These are phyloP conservation scores for Petrolisthes manimaculis DNA, from an alignment of 2,888 invertebrate species.

Conservation along the genomic window DNA sequence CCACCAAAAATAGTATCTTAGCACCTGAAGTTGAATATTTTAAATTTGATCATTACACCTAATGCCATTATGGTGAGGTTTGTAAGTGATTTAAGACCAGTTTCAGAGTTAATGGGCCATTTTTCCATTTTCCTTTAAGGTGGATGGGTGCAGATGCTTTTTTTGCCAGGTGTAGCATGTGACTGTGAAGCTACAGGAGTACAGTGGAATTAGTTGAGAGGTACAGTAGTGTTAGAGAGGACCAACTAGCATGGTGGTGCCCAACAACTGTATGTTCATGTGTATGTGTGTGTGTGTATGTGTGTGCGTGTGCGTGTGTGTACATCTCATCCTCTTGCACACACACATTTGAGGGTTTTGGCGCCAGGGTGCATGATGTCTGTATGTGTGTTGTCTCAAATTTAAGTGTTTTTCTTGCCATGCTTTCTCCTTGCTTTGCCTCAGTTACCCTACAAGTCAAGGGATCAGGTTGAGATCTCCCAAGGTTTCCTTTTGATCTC, in stretches of 20 bases:
- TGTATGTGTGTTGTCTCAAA: neutral
- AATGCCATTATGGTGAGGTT: too few species aligned
- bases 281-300: slow-evolving; percentile 11
- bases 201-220: slow-evolving; percentile 17
- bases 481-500: neutral
- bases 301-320: slow-evolving; percentile 4
- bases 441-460: neutral
- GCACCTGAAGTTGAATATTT: too few species aligned
- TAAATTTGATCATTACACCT: too few species aligned
- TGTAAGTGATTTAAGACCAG: too few species aligned
- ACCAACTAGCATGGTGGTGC: slow-evolving; percentile 11
- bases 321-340: neutral
- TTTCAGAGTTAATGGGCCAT: too few species aligned
- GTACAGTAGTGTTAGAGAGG: neutral
- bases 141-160: neutral
- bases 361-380: neutral
- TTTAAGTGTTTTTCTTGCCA: neutral
- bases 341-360: neutral
- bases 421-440: slow-evolving; percentile 7
- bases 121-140: too few species aligned
- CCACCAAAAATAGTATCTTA: too few species aligned
- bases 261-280: neutral
- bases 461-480: neutral
- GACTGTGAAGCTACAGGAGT: slow-evolving; percentile 36
- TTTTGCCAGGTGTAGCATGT: neutral